These are phyloP conservation scores for Marasmarcha lunaedactyla DNA, from an alignment of 2,888 invertebrate genomes.

Conservation along the genomic window DNA sequence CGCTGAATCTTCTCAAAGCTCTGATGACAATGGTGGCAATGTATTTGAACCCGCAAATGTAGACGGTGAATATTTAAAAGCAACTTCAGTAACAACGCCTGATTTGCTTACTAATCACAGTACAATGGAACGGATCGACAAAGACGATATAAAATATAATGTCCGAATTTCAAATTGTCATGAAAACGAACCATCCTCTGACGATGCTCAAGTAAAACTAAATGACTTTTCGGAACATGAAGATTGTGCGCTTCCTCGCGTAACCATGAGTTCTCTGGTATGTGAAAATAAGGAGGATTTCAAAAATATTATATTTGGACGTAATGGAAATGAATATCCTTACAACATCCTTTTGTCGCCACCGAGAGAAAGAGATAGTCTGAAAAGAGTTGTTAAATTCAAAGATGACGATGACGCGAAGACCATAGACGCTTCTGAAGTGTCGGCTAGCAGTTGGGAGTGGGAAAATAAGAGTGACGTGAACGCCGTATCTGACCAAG, in stretches of 20 bases:
- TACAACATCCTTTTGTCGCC: slow-evolving; percentile 57
- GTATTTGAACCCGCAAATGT: not conserved
- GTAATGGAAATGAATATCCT: slow-evolving; percentile 44
- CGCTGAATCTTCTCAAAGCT: slow-evolving; percentile 49
- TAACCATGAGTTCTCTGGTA: slow-evolving; percentile 24
- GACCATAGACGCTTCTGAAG: slow-evolving; percentile 10
- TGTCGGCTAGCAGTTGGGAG: slow-evolving; percentile 17
- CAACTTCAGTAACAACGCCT: slow-evolving; percentile 48
- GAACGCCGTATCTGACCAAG: not conserved
- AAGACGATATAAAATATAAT: slow-evolving; percentile 22
- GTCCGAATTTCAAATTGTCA: too few species aligned
- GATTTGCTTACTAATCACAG: slow-evolving; percentile 72
- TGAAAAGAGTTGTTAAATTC: slow-evolving; percentile 42
- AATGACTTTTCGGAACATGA: slow-evolving; percentile 46
- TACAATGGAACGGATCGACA: slow-evolving; percentile 34
- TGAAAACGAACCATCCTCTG: slow-evolving; percentile 12
- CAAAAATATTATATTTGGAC: slow-evolving; percentile 51
- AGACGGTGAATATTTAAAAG: slow-evolving; percentile 10
- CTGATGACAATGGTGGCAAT: slow-evolving; percentile 51
- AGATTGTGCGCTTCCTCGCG: slow-evolving; percentile 36
- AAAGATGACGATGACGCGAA: slow-evolving; percentile 22
- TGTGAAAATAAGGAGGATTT: slow-evolving; percentile 29
- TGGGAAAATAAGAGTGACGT: slow-evolving; percentile 13
- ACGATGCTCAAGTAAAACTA: slow-evolving; percentile 9
- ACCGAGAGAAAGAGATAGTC: slow-evolving; percentile 31